Base-by-base conservation (phyloP, 2,797 vertebrate genomes). In the Cynodonichthys magdalenae region DNA sequence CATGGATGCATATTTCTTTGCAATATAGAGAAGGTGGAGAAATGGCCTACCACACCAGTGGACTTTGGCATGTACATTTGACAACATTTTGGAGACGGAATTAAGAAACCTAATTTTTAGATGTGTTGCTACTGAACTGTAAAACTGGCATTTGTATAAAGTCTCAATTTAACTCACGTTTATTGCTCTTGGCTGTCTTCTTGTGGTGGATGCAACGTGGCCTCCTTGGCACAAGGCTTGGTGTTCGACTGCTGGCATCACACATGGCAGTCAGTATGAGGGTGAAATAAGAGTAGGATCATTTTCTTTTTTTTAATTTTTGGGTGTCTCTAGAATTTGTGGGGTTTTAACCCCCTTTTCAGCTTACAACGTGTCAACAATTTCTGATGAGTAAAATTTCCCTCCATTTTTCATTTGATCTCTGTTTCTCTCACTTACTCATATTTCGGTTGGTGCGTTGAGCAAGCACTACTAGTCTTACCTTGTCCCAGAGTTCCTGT, bases 341-440 rank as follows among this genome's bases (percentile, higher is more conserved):
- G 66, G 52, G 60, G 57, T 42, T 36, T 63, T 59, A 24, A 73
- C 77, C 31, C 53, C 42, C 55, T 64, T 49, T 63, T 64, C 45
- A 53, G 69, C 24, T 74, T 44, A 15, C 27, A 15, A 44, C 57
- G 64, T 86, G 69, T 83, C 85, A 66, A 66, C 57, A 46, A 41
- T 63, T 67, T 81, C 45, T 77, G 71, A 77, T 85, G 86, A 86
- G 73, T 88, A 72, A 75, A 82, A 24, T 54, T 77, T 72, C 49
- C 66, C 34, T 18, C 24, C 20, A 31, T 62, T 70, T 59, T 49
- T 62, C 19, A 28, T 53, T 34, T 53, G 20, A 44, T n/a, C 15
- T 51, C 28, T 42, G n/a, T 79, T 68, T 58, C 53, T 69, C 48
- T 58, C 31, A 34, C 12, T 61, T 45, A 53, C 71, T 82, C 64